Evolutionary conservation across 2,113 vertebrate species (phyloP), one percentile per base, ranked within the genome.

Genomic region (Recurvirostra avosetta): DNA sequence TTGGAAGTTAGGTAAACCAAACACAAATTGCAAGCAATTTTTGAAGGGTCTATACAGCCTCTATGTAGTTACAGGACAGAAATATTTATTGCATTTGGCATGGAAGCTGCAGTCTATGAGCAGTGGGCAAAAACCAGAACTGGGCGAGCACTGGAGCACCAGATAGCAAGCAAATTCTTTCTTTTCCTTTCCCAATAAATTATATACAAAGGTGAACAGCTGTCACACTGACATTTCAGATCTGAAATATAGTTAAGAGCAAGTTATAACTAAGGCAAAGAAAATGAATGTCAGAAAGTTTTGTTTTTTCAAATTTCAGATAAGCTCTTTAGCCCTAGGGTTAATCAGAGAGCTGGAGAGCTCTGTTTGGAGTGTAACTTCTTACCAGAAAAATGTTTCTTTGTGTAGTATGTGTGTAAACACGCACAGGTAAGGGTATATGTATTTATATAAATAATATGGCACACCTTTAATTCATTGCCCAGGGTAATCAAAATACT

Each of bases 161-260:
- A 84, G 89, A 73, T 20, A 95, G 90, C 56, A 63, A 93, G 81
- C 66, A 92, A 96, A 85, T 96, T 94, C 97, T 94, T 97, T 95
- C 96, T 96, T 94, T 97, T 97, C 94, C 97, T 97, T 96, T 92
- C 97, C 97, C 94, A 98, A 95, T 98, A 98, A 98, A 98, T 98
- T 96, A 98, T 76, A 96, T 27, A 75, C 96, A 96, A 93, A 98
- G 97, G 97, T 95, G 95, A 98, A 91, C 96, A 98, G 98, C 98
- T 98, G 98, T 98, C 98, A 98, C 86, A 38, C 82, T 98, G 98
- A 98, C 98, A 98, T 97, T 97, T 97, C 96, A 98, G 97, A 97
- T 85, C 96, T 98, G 98, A 98, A 98, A 98, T 98, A 98, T 86
- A 97, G 98, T 97, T 95, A 96, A 96, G 97, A 98, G 98, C 98